A percentile compares a stretch with the other conserved stretches of the same genome.
Evolutionary conservation across 2,888 invertebrate species (phyloP).

Genomic region (Nomada goodeniana): DNA sequence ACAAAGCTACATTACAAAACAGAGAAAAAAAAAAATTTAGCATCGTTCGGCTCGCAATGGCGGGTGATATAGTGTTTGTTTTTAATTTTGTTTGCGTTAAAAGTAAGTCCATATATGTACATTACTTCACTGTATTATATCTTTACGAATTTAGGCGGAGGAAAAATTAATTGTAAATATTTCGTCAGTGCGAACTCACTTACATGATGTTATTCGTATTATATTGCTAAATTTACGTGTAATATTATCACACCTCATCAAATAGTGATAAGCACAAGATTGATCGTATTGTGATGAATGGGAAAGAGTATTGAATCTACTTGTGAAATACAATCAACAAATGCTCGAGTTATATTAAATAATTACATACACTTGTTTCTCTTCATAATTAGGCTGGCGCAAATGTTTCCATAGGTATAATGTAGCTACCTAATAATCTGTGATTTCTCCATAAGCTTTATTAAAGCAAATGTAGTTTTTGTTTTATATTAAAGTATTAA

Average conservation of each 20-base stretch:
- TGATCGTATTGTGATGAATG: constrained; percentile 59
- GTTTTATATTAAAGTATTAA: constrained; percentile 67
- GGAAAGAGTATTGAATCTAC: constrained; percentile 48
- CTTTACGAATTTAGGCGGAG: constrained; percentile 23
- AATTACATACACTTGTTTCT: constrained; percentile 70
- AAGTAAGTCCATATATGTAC: constrained; percentile 38
- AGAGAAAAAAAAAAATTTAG: constrained; percentile 52
- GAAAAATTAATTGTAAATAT: constrained; percentile 42
- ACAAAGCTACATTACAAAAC: constrained; percentile 61
- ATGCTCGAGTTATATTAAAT: constrained; percentile 71
- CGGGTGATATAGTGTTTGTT: constrained; percentile 41
- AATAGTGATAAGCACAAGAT: constrained; percentile 52
- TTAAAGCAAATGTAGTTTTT: constrained; percentile 59
- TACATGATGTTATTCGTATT: constrained; percentile 37
- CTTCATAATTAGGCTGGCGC: constrained; percentile 72
- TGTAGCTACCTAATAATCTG: constrained; percentile 73
- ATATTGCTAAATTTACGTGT: constrained; percentile 49
- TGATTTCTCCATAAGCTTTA: constrained; percentile 60
- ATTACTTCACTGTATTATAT: constrained; percentile 33
- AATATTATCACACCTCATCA: constrained; percentile 36
- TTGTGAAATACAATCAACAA: constrained; percentile 71
- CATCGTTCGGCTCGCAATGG: constrained; percentile 67
- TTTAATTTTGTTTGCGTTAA: constrained; percentile 33
- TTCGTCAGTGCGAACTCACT: constrained; percentile 72
- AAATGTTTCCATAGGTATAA: constrained; percentile 68